Evolutionary conservation across 2,888 invertebrate species (phyloP).

Genomic region (Epistrophe grossulariae): DNA sequence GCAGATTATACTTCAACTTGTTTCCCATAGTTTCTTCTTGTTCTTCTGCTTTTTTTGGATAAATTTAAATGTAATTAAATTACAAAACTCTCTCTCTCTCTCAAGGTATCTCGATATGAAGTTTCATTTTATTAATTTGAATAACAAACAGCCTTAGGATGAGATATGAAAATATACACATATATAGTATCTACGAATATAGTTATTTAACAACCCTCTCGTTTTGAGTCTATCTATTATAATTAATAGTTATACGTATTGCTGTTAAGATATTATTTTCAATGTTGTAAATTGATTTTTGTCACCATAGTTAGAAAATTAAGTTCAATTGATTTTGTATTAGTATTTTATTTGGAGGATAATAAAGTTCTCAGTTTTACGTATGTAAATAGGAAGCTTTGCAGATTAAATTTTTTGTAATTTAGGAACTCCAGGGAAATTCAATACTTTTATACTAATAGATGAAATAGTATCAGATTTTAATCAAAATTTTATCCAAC

Average conservation of each 20-base stretch:
- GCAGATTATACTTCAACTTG: neutral
- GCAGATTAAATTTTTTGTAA: no score
- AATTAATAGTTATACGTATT: no score
- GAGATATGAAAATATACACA: neutral
- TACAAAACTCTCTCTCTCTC: conserved; percentile 2
- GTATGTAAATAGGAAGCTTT: no score
- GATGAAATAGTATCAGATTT: no score
- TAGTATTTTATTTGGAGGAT: neutral
- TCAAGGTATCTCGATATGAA: neutral
- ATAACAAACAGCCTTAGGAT: conserved; percentile 18
- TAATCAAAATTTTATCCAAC: no score
- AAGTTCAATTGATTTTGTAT: neutral
- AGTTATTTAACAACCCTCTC: neutral
- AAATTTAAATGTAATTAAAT: conserved; percentile 27
- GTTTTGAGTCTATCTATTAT: neutral
- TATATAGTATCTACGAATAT: neutral
- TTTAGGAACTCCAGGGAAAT: no score
- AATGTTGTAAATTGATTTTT: neutral
- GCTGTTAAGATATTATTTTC: neutral
- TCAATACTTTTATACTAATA: no score
- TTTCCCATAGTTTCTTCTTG: neutral
- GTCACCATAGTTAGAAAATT: neutral
- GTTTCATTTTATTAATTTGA: conserved; percentile 29
- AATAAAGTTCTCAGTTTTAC: neutral
- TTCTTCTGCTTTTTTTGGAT: neutral